Percentiles rank a stretch among this genome's conserved stretches.
Evolutionary conservation across 2,113 vertebrate genomes (phyloP).

Genomic region (Trogon surrucura): DNA sequence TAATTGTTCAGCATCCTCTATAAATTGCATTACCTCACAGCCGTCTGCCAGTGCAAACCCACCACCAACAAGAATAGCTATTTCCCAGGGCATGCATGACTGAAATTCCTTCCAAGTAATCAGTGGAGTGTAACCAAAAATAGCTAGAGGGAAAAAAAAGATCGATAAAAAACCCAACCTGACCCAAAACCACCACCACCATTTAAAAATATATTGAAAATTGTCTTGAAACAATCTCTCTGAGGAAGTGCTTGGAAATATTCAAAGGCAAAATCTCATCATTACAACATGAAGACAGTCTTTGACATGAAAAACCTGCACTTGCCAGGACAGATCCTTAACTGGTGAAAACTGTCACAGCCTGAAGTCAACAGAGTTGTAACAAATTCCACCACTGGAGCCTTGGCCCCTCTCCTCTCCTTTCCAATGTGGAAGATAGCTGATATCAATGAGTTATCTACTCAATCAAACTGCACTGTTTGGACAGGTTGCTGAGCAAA

Average conservation of each 20-base stretch:
- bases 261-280: background rate
- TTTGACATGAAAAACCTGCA: background rate
- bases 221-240: background rate
- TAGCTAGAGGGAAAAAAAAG: constrained; percentile 63
- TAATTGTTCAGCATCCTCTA: constrained; percentile 37
- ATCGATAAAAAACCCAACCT: background rate
- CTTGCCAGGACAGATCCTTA: background rate
- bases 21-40: constrained; percentile 81
- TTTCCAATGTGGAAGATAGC: background rate
- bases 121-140: constrained; percentile 76
- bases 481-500: background rate
- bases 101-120: constrained; percentile 96
- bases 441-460: background rate
- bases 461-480: background rate
- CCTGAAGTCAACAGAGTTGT: background rate
- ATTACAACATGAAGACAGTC: background rate
- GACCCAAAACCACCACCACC: background rate
- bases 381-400: background rate
- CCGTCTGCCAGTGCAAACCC: constrained; percentile 94
- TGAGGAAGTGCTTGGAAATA: background rate
- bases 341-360: background rate
- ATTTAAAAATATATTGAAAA: background rate
- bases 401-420: background rate
- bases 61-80: constrained; percentile 90
- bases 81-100: constrained; percentile 93